Evolutionary conservation across 2,113 vertebrate species (phyloP).

Genomic region (Leptosomus discolor): DNA sequence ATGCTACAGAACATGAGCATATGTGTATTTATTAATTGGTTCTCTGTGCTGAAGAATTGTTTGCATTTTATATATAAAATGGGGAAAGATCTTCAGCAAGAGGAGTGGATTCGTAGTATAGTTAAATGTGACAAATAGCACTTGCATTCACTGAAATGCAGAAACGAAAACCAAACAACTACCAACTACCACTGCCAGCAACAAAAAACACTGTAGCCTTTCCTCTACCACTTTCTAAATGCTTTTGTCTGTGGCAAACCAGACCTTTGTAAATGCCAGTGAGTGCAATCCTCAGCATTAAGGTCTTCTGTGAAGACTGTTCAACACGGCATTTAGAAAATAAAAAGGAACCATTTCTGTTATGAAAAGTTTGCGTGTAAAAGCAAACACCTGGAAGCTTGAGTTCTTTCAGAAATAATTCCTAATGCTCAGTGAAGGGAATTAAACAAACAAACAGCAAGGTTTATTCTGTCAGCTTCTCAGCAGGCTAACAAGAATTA

Average conservation of each 20-base stretch:
- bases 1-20: not conserved
- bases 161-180: not conserved
- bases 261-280: not conserved
- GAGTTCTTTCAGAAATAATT: slow-evolving; percentile 18
- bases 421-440: slow-evolving; percentile 38
- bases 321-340: not conserved
- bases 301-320: not conserved
- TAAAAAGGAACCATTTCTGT: not conserved
- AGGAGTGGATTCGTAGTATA: not conserved
- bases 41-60: not conserved
- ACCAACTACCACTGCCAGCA: not conserved
- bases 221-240: not conserved
- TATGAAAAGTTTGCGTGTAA: not conserved
- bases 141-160: not conserved
- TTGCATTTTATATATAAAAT: not conserved
- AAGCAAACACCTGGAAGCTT: slow-evolving; percentile 30
- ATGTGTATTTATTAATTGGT: not conserved
- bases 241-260: not conserved
- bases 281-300: not conserved
- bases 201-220: not conserved
- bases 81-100: not conserved
- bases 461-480: slow-evolving; percentile 49
- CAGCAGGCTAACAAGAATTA: slow-evolving; percentile 51
- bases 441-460: slow-evolving; percentile 50
- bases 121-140: not conserved